Percentiles rank a stretch among this genome's conserved stretches.
Evolutionary conservation across 2,888 invertebrate species (phyloP).

Genomic region (Cephus runcator): DNA sequence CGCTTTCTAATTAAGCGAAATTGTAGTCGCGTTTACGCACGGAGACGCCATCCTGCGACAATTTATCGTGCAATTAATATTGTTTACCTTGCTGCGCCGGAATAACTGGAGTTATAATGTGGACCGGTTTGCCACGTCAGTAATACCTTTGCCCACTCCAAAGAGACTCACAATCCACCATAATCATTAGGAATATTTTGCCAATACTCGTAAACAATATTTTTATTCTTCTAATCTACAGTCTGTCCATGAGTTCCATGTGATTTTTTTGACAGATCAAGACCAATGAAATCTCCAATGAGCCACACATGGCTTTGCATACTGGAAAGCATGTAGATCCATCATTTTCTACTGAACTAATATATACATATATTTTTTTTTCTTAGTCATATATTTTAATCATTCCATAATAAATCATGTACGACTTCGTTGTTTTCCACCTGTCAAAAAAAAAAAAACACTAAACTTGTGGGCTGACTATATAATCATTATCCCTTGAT

Average conservation of each 20-base stretch:
- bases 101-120: slow-evolving; percentile 41
- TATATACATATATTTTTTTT: neutral
- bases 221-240: neutral
- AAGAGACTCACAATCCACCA: neutral
- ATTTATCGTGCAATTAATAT: slow-evolving; percentile 52
- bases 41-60: slow-evolving; percentile 12
- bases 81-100: slow-evolving; percentile 39
- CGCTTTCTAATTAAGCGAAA: neutral
- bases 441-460: neutral
- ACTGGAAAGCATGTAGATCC: neutral
- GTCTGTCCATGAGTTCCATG: neutral
- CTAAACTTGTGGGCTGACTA: neutral
- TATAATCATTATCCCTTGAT: neutral
- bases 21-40: neutral
- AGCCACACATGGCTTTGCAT: neutral
- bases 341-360: neutral
- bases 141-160: neutral
- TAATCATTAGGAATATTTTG: neutral
- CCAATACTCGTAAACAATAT: neutral
- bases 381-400: neutral
- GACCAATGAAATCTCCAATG: no score
- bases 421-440: neutral
- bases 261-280: no score
- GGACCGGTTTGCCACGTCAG: slow-evolving; percentile 39
- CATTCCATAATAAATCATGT: neutral